Conservation (phyloP, 2,797 vertebrate genomes). For the Cercopithecus mitis region DNA sequence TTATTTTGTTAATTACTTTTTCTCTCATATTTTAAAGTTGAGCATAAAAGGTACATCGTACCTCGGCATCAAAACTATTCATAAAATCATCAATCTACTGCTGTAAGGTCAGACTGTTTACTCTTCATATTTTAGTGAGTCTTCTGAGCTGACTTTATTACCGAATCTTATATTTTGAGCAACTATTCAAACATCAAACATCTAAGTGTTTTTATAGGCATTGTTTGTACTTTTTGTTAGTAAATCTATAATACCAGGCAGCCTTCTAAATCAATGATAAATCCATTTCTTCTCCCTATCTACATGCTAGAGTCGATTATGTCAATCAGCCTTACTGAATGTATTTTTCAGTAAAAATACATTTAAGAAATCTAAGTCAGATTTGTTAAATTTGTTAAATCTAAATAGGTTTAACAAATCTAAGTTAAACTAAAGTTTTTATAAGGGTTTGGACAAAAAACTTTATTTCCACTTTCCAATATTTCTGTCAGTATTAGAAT, state of each 20-base stretch:
- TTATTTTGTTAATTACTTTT: background rate
- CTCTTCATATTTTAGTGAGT: background rate
- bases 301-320: background rate
- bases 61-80: background rate
- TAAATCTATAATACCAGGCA: background rate
- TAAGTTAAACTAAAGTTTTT: background rate
- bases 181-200: background rate
- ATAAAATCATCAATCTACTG: background rate
- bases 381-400: too few species aligned
- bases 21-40: background rate
- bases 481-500: background rate
- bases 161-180: background rate
- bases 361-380: too few species aligned
- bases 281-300: background rate
- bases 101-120: background rate
- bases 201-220: background rate
- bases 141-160: background rate
- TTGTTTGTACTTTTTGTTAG: constrained; percentile 2
- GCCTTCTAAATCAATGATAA: background rate
- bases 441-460: background rate
- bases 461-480: background rate
- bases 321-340: background rate
- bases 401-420: background rate
- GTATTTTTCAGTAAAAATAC: background rate
- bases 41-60: background rate